Conservation (phyloP, 1,140 invertebrate species). For the Steinernema feltiae region DNA sequence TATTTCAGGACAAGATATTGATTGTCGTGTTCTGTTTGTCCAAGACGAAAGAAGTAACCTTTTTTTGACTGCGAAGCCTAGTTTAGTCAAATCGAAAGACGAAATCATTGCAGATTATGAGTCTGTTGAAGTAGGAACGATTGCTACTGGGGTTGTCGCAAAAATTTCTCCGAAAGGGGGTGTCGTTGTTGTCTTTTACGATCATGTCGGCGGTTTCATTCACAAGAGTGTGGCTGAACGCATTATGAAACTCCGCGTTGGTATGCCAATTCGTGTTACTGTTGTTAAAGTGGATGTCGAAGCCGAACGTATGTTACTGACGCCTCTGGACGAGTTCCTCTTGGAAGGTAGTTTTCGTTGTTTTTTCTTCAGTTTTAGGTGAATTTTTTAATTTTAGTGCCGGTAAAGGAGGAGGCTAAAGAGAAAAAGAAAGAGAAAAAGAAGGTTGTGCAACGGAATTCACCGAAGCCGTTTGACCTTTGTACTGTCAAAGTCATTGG, state of each 20-base stretch:
- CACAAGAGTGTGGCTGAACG: not conserved
- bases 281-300: conserved; percentile 26
- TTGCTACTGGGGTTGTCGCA: conserved; percentile 19
- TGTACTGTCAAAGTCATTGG: conserved; percentile 44
- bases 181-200: conserved; percentile 25
- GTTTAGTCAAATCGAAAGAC: conserved; percentile 31
- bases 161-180: conserved; percentile 28
- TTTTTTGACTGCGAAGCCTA: conserved; percentile 43
- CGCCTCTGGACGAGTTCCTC: conserved; percentile 10
- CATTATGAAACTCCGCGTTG: conserved; percentile 19
- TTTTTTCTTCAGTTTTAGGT: not conserved
- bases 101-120: conserved; percentile 3
- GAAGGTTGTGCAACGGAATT: not conserved
- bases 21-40: conserved; percentile 44
- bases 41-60: conserved; percentile 28
- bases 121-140: conserved; percentile 15
- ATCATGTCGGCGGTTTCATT: conserved; percentile 28
- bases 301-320: conserved; percentile 17
- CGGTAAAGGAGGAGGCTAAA: not conserved
- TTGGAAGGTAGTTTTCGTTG: not conserved
- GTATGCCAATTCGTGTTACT: conserved; percentile 38
- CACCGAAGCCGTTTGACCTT: conserved; percentile 47
- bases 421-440: not conserved
- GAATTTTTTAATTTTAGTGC: not conserved
- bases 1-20: conserved; percentile 42